Conservation (phyloP, 2,797 vertebrate species). For the Hephaestus fuliginosus region DNA sequence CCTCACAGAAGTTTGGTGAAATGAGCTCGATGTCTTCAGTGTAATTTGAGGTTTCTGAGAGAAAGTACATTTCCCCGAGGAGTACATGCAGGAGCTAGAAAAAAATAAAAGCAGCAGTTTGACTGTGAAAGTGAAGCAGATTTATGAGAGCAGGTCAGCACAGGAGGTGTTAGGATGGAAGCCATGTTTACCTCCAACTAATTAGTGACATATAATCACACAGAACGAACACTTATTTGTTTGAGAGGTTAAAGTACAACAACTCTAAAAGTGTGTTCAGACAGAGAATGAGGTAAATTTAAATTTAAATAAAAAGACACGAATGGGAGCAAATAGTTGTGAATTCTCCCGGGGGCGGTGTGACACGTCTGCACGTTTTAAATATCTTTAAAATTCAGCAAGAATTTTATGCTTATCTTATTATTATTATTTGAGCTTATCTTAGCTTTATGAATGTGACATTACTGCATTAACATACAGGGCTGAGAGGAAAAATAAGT, state of each 20-base stretch:
- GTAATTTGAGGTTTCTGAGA: conserved; percentile 17
- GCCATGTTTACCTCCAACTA: neutral
- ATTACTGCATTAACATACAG: too few species aligned
- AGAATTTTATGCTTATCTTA: too few species aligned
- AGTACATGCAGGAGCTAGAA: neutral
- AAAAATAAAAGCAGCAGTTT: conserved; percentile 1
- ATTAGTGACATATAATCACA: neutral
- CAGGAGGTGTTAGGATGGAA: neutral
- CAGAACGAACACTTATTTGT: neutral
- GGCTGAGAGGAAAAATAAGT: too few species aligned
- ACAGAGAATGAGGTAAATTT: neutral
- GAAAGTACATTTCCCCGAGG: conserved; percentile 9
- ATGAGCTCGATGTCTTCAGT: conserved; percentile 26
- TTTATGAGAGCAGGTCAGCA: neutral
- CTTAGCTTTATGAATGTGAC: too few species aligned
- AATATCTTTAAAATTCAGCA: too few species aligned
- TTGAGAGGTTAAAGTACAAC: neutral
- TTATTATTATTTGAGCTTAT: too few species aligned
- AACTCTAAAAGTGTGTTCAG: neutral
- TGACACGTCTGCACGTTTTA: too few species aligned
- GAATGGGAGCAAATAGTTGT: too few species aligned
- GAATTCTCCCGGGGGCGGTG: too few species aligned
- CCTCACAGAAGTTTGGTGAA: conserved; percentile 26
- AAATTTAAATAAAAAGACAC: too few species aligned
- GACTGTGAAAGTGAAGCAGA: neutral